A percentile compares a stretch with the other conserved stretches of the same genome.
These are phyloP conservation scores for Pterobdella sp. DNA, from an alignment of 2,888 invertebrate species.

Conservation along the genomic window DNA sequence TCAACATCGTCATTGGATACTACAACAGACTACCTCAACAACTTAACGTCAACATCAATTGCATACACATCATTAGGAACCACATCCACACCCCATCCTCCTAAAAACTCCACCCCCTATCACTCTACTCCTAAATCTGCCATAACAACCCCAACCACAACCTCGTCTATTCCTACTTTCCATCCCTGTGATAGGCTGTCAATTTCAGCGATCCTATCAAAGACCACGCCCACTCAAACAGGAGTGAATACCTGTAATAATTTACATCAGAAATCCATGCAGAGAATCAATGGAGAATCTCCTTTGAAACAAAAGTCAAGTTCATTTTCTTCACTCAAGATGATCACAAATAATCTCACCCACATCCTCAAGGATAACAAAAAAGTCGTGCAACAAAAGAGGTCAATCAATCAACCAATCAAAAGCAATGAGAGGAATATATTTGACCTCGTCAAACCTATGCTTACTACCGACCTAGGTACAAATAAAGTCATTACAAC, in stretches of 20 bases:
- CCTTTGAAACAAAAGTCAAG: background rate
- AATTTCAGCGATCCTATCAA: background rate
- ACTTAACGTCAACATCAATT: background rate
- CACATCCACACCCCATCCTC: background rate
- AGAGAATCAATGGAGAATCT: no score
- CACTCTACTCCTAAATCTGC: no score
- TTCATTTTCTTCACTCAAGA: background rate
- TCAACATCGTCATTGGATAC: conserved; percentile 11
- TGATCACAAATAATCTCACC: background rate
- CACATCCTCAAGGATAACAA: background rate
- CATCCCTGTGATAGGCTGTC: background rate
- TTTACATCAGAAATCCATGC: no score
- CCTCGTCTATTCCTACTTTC: background rate
- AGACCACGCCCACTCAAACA: background rate
- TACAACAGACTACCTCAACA: conserved; percentile 1
- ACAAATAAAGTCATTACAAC: background rate
- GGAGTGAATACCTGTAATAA: no score
- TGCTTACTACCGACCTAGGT: background rate
- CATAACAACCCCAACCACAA: background rate
- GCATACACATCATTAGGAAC: background rate
- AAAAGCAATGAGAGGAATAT: conserved; percentile 13
- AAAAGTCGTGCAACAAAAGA: background rate
- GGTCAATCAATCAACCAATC: background rate
- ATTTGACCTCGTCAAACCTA: conserved; percentile 16
- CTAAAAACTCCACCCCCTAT: no score